These are phyloP conservation scores for Diceros bicornis DNA, from an alignment of 2,797 vertebrate genomes.

Conservation along the genomic window DNA sequence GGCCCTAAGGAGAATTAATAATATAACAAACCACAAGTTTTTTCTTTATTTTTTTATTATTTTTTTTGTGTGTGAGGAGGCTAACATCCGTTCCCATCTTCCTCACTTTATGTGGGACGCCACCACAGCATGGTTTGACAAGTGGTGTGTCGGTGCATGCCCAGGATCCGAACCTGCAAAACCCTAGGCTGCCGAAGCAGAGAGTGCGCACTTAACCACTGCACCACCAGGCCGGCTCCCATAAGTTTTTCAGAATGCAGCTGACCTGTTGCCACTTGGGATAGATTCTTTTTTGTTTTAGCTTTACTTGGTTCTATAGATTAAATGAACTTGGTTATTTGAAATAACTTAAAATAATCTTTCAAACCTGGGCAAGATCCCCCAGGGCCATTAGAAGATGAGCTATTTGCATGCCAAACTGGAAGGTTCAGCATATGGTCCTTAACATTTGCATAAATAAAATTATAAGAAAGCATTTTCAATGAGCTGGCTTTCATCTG, in stretches of 20 bases:
- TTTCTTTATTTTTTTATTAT: neutral
- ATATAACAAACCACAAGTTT: neutral
- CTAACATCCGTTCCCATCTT: too few relatives aligned
- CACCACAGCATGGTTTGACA: too few relatives aligned
- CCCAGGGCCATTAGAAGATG: neutral
- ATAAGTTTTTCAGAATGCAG: neutral
- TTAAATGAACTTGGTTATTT: conserved; percentile 2
- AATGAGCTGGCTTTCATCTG: neutral
- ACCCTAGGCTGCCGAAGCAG: too few relatives aligned
- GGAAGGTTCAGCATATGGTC: conserved; percentile 56
- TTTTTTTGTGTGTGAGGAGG: too few relatives aligned
- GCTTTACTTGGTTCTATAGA: neutral
- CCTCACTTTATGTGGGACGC: too few relatives aligned
- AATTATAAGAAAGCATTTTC: conserved; percentile 54
- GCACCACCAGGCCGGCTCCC: too few relatives aligned
- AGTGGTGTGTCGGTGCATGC: too few relatives aligned
- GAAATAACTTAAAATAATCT: conserved; percentile 58
- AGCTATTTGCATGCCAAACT: conserved; percentile 37
- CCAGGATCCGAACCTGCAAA: too few relatives aligned
- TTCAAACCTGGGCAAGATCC: neutral
- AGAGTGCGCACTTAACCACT: too few relatives aligned
- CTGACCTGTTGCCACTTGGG: neutral
- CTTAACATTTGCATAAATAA: conserved; percentile 66
- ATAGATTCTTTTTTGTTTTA: neutral
- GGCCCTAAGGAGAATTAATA: neutral